phyloP scores from a whole-genome alignment of 37 sponge, comb jelly and placozoan genomes.

The Ianthella basta region DNA sequence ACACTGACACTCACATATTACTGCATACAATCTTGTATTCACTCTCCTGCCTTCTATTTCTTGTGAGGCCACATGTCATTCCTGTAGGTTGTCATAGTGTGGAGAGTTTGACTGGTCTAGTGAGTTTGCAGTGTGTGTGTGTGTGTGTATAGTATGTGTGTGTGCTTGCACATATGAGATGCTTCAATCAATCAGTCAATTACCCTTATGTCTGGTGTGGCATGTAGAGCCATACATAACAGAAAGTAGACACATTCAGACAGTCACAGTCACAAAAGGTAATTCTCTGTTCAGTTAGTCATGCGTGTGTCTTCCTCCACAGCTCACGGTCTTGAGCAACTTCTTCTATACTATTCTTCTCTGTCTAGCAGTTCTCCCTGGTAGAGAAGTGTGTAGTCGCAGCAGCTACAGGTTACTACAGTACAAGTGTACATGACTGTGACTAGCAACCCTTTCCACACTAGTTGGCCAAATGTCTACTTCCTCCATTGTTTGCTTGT shows the following conservation, averaged over 20 bases:
- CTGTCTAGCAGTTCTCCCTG: background rate
- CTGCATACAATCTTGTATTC: too few relatives aligned
- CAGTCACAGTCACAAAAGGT: background rate
- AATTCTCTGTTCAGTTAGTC: background rate
- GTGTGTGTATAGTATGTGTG: background rate
- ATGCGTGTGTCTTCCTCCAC: background rate
- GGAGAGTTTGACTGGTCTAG: background rate
- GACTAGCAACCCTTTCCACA: too few relatives aligned
- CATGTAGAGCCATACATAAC: background rate
- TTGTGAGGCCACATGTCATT: too few relatives aligned
- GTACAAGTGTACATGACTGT: too few relatives aligned
- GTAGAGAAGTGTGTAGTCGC: background rate
- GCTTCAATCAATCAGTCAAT: background rate
- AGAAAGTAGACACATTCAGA: background rate
- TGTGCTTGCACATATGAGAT: background rate
- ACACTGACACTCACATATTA: too few relatives aligned
- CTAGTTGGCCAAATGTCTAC: too few relatives aligned
- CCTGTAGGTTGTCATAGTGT: background rate
- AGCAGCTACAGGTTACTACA: too few relatives aligned
- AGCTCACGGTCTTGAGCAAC: background rate
- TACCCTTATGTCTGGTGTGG: constrained; percentile 1
- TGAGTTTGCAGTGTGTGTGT: too few relatives aligned
- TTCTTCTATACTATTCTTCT: background rate
- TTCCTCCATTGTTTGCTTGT: too few relatives aligned
- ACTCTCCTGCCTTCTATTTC: too few relatives aligned